A percentile compares a stretch with the other conserved stretches of the same genome.
These are phyloP conservation scores for Teinopalpus imperialis DNA, from an alignment of 2,888 invertebrate genomes.

Conservation along the genomic window DNA sequence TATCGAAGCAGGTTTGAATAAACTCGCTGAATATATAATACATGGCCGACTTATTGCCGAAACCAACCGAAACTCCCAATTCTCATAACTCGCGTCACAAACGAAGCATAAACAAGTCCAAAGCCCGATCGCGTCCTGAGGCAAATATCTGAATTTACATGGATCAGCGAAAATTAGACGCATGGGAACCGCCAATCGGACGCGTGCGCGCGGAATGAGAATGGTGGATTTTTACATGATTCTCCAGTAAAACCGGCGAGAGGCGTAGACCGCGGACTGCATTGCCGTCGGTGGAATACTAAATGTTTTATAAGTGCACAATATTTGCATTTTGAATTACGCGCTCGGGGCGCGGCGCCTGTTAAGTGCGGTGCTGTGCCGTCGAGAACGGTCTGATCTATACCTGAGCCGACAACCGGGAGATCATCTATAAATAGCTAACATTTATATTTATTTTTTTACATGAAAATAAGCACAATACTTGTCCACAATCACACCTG, in stretches of 20 bases:
- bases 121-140: no score
- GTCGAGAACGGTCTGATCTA: no score
- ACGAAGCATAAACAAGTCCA: no score
- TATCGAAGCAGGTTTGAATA: background rate
- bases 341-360: constrained; percentile 50
- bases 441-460: no score
- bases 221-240: constrained; percentile 77
- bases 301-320: constrained; percentile 75
- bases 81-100: no score
- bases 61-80: background rate
- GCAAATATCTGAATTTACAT: constrained; percentile 40
- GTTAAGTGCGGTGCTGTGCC: constrained; percentile 2
- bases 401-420: no score
- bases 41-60: background rate
- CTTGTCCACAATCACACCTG: no score
- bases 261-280: constrained; percentile 64
- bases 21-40: background rate
- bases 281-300: constrained; percentile 68
- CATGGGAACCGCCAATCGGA: constrained; percentile 78
- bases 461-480: no score
- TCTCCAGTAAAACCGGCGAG: constrained; percentile 72
- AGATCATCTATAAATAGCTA: background rate
- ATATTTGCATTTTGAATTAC: constrained; percentile 80
- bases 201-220: constrained; percentile 72
- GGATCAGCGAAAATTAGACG: constrained; percentile 73